Percentiles rank a stretch among this genome's conserved stretches.
Conservation (phyloP, 2,797 vertebrate genomes). For the Petrocephalus schoutedeni region DNA sequence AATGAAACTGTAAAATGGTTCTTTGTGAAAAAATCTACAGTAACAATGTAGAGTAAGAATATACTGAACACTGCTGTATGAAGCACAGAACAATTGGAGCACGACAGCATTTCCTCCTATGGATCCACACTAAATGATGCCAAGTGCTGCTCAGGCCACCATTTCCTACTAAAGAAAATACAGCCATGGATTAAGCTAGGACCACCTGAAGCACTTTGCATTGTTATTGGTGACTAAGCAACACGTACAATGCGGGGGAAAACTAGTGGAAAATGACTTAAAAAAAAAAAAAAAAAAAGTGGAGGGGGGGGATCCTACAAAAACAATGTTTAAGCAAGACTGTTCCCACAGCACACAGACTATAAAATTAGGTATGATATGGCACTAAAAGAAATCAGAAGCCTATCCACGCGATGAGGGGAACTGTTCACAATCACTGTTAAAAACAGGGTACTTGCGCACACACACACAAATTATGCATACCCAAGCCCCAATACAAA, state of each 20-base stretch:
- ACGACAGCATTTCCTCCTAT: not conserved
- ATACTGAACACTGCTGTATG: conserved; percentile 12
- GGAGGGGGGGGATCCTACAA: not conserved
- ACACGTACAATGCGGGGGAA: not conserved
- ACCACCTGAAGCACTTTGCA: not conserved
- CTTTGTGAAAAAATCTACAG: conserved; percentile 2
- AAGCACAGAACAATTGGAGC: conserved; percentile 13
- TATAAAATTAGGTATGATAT: not conserved
- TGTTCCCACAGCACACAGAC: not conserved
- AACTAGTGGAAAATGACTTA: not conserved
- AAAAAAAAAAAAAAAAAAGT: not conserved
- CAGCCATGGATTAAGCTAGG: not conserved
- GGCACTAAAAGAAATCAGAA: not conserved
- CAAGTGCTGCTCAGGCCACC: not conserved
- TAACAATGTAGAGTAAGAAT: conserved; percentile 22
- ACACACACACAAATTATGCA: not conserved
- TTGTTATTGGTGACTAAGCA: not conserved
- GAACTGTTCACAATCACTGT: not conserved
- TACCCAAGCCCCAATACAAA: not conserved
- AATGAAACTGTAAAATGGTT: not conserved
- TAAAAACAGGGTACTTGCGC: not conserved
- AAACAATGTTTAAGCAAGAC: not conserved
- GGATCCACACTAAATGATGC: not conserved
- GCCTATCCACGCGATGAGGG: not conserved
- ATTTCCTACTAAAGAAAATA: not conserved